These are phyloP conservation scores for Cremastinae sp. DNA, from an alignment of 2,888 invertebrate species.

Conservation along the genomic window DNA sequence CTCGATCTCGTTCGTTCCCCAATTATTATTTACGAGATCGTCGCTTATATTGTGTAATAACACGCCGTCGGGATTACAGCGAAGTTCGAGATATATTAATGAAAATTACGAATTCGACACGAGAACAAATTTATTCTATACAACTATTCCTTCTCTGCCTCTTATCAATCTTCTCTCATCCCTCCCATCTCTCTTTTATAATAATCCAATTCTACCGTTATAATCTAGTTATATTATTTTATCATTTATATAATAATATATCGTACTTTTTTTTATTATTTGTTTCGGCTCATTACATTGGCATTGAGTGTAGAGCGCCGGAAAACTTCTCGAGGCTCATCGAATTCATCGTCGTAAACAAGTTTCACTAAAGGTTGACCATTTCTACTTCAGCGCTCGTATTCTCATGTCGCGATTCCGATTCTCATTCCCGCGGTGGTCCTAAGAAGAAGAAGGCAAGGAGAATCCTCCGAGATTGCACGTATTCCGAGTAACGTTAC, in stretches of 20 bases:
- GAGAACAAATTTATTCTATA: constrained; percentile 79
- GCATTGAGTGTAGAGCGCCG: constrained; percentile 71
- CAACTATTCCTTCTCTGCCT: constrained; percentile 68
- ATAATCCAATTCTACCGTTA: constrained; percentile 61
- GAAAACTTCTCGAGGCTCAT: constrained; percentile 46
- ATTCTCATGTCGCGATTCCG: neutral
- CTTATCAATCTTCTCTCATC: too few relatives aligned
- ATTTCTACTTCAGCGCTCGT: constrained; percentile 34
- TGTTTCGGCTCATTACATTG: constrained; percentile 72
- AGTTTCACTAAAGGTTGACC: constrained; percentile 70
- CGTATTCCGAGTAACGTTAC: constrained; percentile 10
- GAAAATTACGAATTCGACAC: constrained; percentile 63
- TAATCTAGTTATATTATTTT: constrained; percentile 70
- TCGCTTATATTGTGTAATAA: too few relatives aligned
- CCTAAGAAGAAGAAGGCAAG: constrained; percentile 22
- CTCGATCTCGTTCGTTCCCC: constrained; percentile 12
- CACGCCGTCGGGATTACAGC: constrained; percentile 30
- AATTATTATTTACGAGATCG: constrained; percentile 14
- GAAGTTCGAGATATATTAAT: constrained; percentile 21
- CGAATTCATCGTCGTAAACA: constrained; percentile 73
- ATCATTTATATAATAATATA: constrained; percentile 59
- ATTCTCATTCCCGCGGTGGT: constrained; percentile 17
- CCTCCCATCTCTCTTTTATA: constrained; percentile 50
- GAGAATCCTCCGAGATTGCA: constrained; percentile 38
- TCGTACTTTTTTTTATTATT: constrained; percentile 53